These are phyloP conservation scores for Brachionus rubens DNA, from an alignment of 1,140 invertebrate genomes.

Conservation along the genomic window DNA sequence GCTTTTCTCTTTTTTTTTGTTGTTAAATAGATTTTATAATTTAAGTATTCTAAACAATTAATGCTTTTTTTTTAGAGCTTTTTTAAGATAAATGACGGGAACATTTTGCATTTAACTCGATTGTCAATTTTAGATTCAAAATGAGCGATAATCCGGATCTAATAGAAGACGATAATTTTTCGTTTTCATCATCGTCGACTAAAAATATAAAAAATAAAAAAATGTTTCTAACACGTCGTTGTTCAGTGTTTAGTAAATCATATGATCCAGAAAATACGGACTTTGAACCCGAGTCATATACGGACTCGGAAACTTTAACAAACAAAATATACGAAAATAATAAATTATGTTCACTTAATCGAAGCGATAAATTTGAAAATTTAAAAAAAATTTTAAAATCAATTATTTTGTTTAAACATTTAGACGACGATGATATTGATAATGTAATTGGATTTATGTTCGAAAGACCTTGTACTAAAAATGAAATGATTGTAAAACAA, in stretches of 20 bases:
- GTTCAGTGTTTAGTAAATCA: constrained; percentile 32
- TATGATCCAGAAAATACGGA: constrained; percentile 14
- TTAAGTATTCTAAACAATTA: no score
- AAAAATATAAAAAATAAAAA: neutral
- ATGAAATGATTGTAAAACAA: constrained; percentile 84
- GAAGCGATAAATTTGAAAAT: neutral
- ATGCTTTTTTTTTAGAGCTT: no score
- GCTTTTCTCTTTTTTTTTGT: no score
- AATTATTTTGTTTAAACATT: constrained; percentile 15
- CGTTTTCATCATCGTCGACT: no score
- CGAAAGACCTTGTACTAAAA: constrained; percentile 74
- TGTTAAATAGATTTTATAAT: no score
- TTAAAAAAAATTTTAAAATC: neutral
- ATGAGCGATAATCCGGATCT: no score
- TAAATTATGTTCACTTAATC: neutral
- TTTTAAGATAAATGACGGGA: no score
- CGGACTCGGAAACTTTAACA: neutral
- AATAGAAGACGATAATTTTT: no score
- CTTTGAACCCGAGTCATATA: neutral
- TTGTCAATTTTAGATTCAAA: no score
- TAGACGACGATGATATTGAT: constrained; percentile 58
- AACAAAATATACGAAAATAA: neutral
- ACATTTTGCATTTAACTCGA: no score
- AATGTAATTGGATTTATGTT: constrained; percentile 91
- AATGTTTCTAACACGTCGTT: neutral